phyloP scores from a whole-genome alignment of 1,140 invertebrate species.

The Choristoneura fumiferana region DNA sequence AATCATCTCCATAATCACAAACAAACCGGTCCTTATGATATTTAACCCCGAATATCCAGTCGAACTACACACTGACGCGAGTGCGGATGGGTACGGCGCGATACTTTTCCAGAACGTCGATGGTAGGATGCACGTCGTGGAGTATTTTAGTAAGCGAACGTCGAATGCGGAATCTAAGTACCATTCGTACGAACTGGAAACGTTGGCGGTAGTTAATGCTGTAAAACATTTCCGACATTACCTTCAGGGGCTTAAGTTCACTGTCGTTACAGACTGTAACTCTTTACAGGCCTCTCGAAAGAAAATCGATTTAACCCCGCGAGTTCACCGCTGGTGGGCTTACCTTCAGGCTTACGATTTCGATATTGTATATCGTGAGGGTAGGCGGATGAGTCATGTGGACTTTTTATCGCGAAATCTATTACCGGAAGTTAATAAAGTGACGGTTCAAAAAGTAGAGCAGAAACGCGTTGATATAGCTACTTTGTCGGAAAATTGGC shows the following conservation, averaged over 20 bases:
- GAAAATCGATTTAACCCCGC: conserved; percentile 29
- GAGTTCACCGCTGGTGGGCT: conserved; percentile 35
- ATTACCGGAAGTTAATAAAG: neutral
- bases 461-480: conserved; percentile 23
- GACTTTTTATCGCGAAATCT: conserved; percentile 6
- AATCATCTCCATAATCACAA: neutral
- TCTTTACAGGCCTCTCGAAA: neutral
- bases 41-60: conserved; percentile 40
- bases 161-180: neutral
- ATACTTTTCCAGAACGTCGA: conserved; percentile 22
- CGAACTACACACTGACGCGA: no score
- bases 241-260: conserved; percentile 31
- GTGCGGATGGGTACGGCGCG: neutral
- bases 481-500: neutral
- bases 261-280: conserved; percentile 32
- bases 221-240: conserved; percentile 42
- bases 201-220: conserved; percentile 33
- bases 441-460: conserved; percentile 17
- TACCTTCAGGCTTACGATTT: conserved; percentile 13
- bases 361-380: neutral
- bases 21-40: conserved; percentile 43
- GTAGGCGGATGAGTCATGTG: conserved; percentile 31
- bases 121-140: conserved; percentile 22
- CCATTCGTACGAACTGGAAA: neutral
- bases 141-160: neutral